Percentiles rank a stretch among this genome's conserved stretches.
Conservation (phyloP, 2,113 vertebrate species). For the Panurus biarmicus region DNA sequence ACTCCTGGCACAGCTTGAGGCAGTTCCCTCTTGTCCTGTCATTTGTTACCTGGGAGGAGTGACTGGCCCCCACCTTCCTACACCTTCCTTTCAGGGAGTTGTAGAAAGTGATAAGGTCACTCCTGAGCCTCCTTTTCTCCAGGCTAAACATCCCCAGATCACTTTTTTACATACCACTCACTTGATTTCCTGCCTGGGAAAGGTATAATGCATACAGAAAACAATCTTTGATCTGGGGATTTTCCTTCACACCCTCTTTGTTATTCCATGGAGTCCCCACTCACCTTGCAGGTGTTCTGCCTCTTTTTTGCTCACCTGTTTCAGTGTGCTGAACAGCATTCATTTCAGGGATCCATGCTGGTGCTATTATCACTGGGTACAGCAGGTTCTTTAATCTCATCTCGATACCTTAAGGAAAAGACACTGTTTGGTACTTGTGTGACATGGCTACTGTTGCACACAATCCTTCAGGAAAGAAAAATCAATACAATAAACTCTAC, state of each 20-base stretch:
- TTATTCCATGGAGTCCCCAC: not conserved
- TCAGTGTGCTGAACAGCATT: constrained; percentile 73
- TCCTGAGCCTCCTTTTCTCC: not conserved
- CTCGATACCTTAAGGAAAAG: constrained; percentile 79
- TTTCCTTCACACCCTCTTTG: not conserved
- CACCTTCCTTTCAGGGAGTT: not conserved
- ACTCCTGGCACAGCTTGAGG: not conserved
- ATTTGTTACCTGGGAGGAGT: not conserved
- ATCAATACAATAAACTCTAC: not conserved
- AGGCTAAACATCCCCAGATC: not conserved
- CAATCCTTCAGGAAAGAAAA: not conserved
- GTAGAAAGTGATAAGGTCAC: not conserved
- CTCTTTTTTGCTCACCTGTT: constrained; percentile 72
- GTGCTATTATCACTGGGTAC: constrained; percentile 87
- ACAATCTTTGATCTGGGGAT: not conserved
- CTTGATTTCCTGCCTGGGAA: not conserved
- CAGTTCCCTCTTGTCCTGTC: not conserved
- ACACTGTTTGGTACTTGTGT: not conserved
- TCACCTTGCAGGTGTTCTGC: not conserved
- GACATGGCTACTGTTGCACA: not conserved
- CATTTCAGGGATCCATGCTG: constrained; percentile 83
- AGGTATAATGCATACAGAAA: not conserved
- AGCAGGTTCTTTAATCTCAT: constrained; percentile 90
- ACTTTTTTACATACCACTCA: not conserved
- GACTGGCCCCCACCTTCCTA: not conserved